These are phyloP conservation scores for Cuculus canorus DNA, from an alignment of 2,797 vertebrate genomes.

Conservation along the genomic window DNA sequence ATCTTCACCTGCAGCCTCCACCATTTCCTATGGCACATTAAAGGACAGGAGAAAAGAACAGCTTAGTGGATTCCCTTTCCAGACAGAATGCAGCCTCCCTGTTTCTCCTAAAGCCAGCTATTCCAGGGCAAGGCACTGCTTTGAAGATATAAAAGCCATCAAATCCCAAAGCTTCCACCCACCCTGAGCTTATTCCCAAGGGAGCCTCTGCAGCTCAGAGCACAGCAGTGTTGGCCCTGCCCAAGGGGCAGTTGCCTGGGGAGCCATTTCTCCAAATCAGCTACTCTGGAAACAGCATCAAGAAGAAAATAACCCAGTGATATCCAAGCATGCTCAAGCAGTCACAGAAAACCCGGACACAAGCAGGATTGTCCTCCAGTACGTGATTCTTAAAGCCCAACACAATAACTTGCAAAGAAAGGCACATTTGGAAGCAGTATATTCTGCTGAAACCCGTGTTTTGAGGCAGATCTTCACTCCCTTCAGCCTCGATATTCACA, in stretches of 20 bases:
- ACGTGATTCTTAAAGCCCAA: not conserved
- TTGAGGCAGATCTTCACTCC: not conserved
- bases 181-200: not conserved
- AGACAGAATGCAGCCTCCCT: not conserved
- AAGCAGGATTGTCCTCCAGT: not conserved
- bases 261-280: not conserved
- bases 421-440: not conserved
- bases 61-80: not conserved
- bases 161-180: not conserved
- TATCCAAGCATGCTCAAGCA: not conserved
- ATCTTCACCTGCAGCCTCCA: conserved; percentile 97
- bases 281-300: not conserved
- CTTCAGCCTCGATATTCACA: not conserved
- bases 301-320: not conserved
- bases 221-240: not conserved
- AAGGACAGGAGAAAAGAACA: not conserved
- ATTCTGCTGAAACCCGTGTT: not conserved
- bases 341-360: not conserved
- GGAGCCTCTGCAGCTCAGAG: not conserved
- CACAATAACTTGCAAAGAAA: not conserved
- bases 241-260: not conserved
- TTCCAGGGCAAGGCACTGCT: not conserved
- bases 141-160: not conserved
- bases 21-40: conserved; percentile 88
- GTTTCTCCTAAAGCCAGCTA: not conserved